Conservation (phyloP, 1,140 invertebrate genomes). For the Aphidius gifuensis region DNA sequence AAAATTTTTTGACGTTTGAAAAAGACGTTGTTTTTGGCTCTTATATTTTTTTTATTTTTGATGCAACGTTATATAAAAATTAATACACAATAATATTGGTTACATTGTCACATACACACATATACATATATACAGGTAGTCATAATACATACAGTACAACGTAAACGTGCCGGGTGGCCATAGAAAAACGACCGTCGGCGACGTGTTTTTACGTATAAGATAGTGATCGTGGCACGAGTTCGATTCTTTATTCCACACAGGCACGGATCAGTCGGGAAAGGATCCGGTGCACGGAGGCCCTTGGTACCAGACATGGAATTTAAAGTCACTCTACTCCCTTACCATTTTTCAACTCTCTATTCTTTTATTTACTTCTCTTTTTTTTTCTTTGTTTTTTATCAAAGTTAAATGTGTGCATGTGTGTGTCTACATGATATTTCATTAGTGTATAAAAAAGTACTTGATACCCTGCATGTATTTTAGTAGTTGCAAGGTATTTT, state of each 20-base stretch:
- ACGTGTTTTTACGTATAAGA: constrained; percentile 28
- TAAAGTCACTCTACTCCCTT: constrained; percentile 4
- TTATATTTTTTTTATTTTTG: too few species aligned
- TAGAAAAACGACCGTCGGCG: constrained; percentile 20
- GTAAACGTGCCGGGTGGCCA: constrained; percentile 23
- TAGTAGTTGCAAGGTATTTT: too few species aligned
- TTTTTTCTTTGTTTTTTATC: background rate
- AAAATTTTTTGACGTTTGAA: too few species aligned
- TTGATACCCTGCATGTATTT: too few species aligned
- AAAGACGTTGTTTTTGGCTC: too few species aligned
- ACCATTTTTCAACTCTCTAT: background rate
- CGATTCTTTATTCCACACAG: constrained; percentile 32
- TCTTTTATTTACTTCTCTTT: too few species aligned
- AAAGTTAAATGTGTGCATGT: too few species aligned
- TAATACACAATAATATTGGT: too few species aligned
- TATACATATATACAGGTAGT: background rate
- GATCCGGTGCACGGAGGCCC: constrained; percentile 26
- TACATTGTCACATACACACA: background rate
- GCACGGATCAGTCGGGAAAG: constrained; percentile 28
- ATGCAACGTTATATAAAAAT: too few species aligned
- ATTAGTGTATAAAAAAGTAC: too few species aligned
- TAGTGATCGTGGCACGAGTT: constrained; percentile 29
- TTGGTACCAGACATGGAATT: constrained; percentile 20
- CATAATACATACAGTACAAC: constrained; percentile 17
- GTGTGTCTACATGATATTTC: too few species aligned